Evolutionary conservation across 2,113 vertebrate species (phyloP), one percentile per base, ranked within the genome.

Genomic region (Coturnix japonica): DNA sequence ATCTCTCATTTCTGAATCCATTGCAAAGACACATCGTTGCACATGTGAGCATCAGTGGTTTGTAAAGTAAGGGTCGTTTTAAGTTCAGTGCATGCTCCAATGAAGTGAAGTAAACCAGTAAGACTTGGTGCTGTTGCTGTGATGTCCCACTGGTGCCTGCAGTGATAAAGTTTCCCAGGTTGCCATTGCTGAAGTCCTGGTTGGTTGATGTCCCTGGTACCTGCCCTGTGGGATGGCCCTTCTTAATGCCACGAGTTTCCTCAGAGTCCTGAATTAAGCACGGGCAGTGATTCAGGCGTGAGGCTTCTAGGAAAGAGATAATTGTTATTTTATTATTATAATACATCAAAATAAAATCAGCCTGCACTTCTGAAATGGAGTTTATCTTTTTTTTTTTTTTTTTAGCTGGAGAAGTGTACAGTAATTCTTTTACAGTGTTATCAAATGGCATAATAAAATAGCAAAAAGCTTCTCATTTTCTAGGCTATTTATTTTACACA

Each of bases 401-500:
- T 80, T 87, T 89, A 92, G 76, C 83, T 84, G 79, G 65, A 79
- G 79, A 66, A 91, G 23, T 54, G 82, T 51, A 80, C 65, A 88
- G 67, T 92, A 72, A 92, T 90, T 92, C 90, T 95, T 95, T 95
- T 92, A 43, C 75, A 91, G 71, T 46, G 91, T 91, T 95, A 93
- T 81, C 89, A 94, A 93, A 88, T 85, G 95, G 80, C 92, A 88
- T 85, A 89, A 87, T 74, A 89, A 96, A 96, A 91, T 90, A 94
- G 65, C 89, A 89, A 81, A 94, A 92, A 61, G 30, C 78, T 35
- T 85, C 89, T 94, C 75, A 81, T 96, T 96, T 81, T 90, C 89
- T 93, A 85, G 54, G 78, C 65, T 96, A 83, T 88, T 96, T 96
- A 89, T 81, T 95, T 88, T 67, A 66, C n/a, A 70, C 80, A 63